phyloP scores from a whole-genome alignment of 2,113 vertebrate genomes.

The Mandrillus leucophaeus region DNA sequence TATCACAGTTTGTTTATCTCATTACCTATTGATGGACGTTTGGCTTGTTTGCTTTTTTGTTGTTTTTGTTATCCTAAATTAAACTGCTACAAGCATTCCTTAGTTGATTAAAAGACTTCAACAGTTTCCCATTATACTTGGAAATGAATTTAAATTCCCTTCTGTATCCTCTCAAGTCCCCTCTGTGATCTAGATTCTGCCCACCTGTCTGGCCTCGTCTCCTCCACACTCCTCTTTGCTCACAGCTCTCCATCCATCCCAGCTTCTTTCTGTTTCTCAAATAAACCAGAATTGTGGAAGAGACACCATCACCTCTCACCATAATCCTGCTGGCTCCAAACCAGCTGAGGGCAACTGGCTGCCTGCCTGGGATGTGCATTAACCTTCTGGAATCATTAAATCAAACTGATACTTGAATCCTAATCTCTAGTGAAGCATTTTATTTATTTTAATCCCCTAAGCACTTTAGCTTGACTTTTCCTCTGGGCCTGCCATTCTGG shows the following conservation, averaged over 20 bases:
- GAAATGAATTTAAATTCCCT: neutral
- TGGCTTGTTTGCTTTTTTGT: neutral
- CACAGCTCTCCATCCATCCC: no score
- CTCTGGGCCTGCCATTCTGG: conserved; percentile 17
- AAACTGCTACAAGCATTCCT: neutral
- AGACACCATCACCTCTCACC: neutral
- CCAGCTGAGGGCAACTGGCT: conserved; percentile 47
- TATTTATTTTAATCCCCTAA: conserved; percentile 67
- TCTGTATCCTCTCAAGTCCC: neutral
- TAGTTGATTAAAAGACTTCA: neutral
- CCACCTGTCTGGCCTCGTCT: neutral
- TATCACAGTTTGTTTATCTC: no score
- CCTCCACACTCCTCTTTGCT: neutral
- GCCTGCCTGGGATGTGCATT: conserved; percentile 25
- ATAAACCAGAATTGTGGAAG: neutral
- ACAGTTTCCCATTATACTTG: neutral
- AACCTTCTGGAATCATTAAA: conserved; percentile 62
- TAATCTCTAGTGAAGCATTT: conserved; percentile 67
- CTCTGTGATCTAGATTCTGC: neutral
- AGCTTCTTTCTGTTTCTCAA: neutral
- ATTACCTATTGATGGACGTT: neutral
- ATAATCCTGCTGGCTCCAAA: neutral
- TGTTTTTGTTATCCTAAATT: neutral
- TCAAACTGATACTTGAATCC: conserved; percentile 41
- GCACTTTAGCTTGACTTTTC: neutral